Evolutionary conservation across 2,113 vertebrate genomes (phyloP).

Genomic region (Azemiops feae): DNA sequence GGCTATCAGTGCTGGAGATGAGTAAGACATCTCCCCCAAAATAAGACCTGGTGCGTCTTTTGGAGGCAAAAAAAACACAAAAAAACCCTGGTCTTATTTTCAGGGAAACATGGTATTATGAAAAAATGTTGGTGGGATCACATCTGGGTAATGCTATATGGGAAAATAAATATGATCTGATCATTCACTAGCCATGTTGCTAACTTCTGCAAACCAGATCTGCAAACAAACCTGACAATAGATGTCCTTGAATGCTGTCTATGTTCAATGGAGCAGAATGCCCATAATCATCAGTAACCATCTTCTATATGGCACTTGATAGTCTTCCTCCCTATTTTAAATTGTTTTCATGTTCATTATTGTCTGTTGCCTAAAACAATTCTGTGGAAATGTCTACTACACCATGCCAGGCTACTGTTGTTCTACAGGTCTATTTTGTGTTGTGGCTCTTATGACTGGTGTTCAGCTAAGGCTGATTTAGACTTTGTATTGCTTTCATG

Average conservation of each 20-base stretch:
- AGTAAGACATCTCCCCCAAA: too few species aligned
- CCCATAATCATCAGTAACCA: neutral
- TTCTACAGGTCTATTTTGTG: neutral
- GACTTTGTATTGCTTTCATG: neutral
- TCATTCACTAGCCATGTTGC: neutral
- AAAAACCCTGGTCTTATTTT: too few species aligned
- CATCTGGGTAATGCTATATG: neutral
- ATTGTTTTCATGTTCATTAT: neutral
- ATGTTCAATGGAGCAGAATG: neutral
- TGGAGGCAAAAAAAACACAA: too few species aligned
- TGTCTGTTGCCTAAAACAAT: neutral
- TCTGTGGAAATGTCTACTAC: neutral
- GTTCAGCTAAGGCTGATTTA: neutral
- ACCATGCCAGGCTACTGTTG: neutral
- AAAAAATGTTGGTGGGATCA: neutral
- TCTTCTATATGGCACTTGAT: neutral
- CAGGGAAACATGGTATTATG: neutral
- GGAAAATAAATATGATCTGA: neutral
- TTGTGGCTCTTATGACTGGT: neutral
- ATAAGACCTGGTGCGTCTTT: too few species aligned
- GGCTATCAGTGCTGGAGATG: too few species aligned
- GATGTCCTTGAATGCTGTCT: neutral
- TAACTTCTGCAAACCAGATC: neutral
- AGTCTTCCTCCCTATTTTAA: neutral
- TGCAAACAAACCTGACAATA: neutral